These are phyloP conservation scores for Candoia aspera DNA, from an alignment of 2,113 vertebrate genomes.

Conservation along the genomic window DNA sequence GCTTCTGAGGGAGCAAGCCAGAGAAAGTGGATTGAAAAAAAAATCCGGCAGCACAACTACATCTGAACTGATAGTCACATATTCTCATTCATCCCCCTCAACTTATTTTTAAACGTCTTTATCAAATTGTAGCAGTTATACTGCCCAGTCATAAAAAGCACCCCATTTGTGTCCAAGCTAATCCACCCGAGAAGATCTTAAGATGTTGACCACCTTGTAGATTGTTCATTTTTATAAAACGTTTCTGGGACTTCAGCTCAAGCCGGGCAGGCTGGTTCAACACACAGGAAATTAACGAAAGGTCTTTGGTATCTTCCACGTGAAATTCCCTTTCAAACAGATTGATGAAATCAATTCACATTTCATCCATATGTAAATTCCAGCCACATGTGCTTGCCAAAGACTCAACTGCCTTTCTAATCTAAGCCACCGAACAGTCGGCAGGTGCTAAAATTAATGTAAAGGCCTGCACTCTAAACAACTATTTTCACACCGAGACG, in stretches of 20 bases:
- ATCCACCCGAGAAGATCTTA: background rate
- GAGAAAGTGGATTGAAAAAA: background rate
- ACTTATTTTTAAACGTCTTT: background rate
- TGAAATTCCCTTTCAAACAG: background rate
- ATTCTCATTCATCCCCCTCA: background rate
- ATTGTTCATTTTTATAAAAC: background rate
- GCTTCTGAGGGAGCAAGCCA: conserved; percentile 74
- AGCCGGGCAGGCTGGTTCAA: no score
- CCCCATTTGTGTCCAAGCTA: background rate
- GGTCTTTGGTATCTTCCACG: background rate
- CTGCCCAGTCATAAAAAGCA: background rate
- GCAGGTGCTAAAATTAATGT: background rate
- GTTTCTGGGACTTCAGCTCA: background rate
- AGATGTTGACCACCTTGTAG: background rate
- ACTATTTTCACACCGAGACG: background rate
- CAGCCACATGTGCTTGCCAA: no score
- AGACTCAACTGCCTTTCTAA: background rate
- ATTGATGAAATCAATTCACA: background rate
- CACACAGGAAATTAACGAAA: no score
- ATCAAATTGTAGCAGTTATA: background rate
- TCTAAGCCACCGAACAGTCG: background rate
- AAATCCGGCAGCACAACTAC: background rate
- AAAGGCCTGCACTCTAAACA: background rate
- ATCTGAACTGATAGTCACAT: background rate
- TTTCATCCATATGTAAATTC: background rate